phyloP scores from a whole-genome alignment of 2,888 invertebrate genomes.

The Cheilosia vernalis region DNA sequence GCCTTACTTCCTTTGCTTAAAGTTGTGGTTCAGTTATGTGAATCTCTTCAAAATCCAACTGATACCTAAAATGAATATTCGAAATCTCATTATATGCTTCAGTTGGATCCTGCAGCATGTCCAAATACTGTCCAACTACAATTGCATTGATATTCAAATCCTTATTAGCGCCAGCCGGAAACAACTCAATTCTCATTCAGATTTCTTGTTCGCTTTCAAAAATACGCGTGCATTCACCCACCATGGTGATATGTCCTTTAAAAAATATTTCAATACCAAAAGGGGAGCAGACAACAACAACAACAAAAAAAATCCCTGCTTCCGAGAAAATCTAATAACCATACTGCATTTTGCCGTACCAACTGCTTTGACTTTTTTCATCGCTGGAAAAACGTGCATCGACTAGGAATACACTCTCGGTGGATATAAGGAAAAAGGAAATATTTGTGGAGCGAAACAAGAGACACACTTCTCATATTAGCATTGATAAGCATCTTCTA shows the following conservation, averaged over 20 bases:
- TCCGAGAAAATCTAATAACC: background rate
- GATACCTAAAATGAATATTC: no score
- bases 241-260: background rate
- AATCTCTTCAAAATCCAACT: no score
- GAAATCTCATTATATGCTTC: no score
- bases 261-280: background rate
- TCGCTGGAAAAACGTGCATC: conserved; percentile 33
- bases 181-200: background rate
- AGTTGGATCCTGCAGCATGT: no score
- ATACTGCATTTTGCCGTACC: background rate
- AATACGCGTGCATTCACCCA: background rate
- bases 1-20: no score
- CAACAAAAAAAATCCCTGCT: background rate
- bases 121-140: background rate
- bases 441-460: conserved; percentile 5
- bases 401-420: conserved; percentile 22
- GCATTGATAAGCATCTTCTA: conserved; percentile 65
- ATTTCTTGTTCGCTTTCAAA: background rate
- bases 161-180: background rate
- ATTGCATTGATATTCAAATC: background rate
- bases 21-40: no score
- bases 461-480: conserved; percentile 71
- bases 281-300: background rate
- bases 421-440: background rate
- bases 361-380: background rate